phyloP scores from a whole-genome alignment of 30 jellyfish, hydroid and myxozoan species.

The Mastigias papua region DNA sequence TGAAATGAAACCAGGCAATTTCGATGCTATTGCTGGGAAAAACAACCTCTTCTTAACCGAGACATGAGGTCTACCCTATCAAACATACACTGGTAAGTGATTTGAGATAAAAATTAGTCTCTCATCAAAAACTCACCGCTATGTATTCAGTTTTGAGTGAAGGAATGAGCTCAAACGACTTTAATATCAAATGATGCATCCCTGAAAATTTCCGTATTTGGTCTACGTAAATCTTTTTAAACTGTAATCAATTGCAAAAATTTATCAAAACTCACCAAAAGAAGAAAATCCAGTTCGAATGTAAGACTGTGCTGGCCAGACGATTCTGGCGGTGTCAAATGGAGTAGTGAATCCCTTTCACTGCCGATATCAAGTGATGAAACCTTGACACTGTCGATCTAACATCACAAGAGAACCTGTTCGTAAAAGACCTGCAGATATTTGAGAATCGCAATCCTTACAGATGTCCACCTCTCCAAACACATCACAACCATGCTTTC shows the following conservation, averaged over 20 bases:
- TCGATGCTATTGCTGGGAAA: too few relatives aligned
- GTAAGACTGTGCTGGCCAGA: neutral
- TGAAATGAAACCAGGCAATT: too few relatives aligned
- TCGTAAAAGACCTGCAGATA: conserved; percentile 58
- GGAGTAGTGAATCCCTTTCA: neutral
- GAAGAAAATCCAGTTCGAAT: neutral
- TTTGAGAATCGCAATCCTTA: neutral
- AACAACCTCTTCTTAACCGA: too few relatives aligned
- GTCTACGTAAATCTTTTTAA: neutral
- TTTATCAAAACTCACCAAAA: neutral
- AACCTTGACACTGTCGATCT: conserved; percentile 70
- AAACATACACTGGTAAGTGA: too few relatives aligned
- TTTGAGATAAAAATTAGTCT: too few relatives aligned
- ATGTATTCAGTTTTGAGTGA: neutral
- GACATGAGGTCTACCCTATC: too few relatives aligned
- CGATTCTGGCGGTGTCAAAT: neutral
- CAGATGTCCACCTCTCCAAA: conserved; percentile 51
- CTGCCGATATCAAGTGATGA: conserved; percentile 22
- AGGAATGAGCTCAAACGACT: neutral
- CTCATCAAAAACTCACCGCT: neutral
- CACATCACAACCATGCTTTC: conserved; percentile 8
- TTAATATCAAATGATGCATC: neutral
- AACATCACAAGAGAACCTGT: conserved; percentile 43
- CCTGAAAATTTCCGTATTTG: neutral
- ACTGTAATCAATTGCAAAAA: neutral